These are phyloP conservation scores for Euproctis similis DNA, from an alignment of 2,888 invertebrate species.

Conservation along the genomic window DNA sequence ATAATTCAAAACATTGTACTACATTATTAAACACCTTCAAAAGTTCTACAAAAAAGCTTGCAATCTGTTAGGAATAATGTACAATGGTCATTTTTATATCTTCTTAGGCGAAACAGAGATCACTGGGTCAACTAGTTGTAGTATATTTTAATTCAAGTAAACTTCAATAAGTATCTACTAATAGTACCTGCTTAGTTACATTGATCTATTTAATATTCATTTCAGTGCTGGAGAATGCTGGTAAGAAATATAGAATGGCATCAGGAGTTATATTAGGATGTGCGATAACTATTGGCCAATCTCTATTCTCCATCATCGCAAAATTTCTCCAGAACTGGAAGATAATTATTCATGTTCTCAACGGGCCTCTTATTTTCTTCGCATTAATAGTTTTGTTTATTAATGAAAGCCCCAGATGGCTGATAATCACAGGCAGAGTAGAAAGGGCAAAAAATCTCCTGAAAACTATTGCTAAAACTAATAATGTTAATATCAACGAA, in stretches of 20 bases:
- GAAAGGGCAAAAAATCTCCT: constrained; percentile 43
- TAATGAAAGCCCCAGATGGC: constrained; percentile 58
- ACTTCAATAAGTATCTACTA: too few species aligned
- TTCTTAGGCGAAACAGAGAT: too few species aligned
- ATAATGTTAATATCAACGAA: constrained; percentile 40
- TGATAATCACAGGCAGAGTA: constrained; percentile 44
- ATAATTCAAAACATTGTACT: too few species aligned
- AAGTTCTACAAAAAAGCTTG: too few species aligned
- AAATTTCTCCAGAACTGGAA: constrained; percentile 56
- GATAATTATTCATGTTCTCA: constrained; percentile 43
- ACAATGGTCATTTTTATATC: too few species aligned
- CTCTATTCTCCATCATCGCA: constrained; percentile 45
- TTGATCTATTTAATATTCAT: too few species aligned
- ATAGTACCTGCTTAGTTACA: too few species aligned
- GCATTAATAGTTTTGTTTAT: constrained; percentile 36
- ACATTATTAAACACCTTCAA: too few species aligned
- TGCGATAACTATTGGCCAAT: constrained; percentile 49
- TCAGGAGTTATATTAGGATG: constrained; percentile 50
- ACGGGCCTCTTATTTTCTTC: constrained; percentile 44
- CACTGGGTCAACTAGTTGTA: too few species aligned
- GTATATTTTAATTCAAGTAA: too few species aligned
- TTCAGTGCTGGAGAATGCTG: constrained; percentile 56
- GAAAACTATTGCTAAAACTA: constrained; percentile 35
- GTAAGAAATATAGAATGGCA: constrained; percentile 39
- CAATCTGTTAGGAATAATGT: too few species aligned